Evolutionary conservation across 2,888 invertebrate genomes (phyloP).

Genomic region (Petrolisthes cinctipes): DNA sequence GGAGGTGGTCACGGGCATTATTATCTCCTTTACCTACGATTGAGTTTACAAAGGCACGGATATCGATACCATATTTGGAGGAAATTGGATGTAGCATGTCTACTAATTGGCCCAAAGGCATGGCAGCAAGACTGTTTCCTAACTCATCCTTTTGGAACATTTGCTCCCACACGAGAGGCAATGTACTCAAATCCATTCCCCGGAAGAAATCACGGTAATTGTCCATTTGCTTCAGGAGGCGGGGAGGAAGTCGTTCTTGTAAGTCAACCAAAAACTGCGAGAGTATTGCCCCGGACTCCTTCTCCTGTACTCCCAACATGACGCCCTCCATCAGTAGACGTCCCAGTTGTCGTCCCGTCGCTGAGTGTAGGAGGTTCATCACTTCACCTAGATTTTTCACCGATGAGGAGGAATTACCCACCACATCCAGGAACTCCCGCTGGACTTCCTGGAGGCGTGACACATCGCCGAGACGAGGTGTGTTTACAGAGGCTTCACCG

Average conservation of each 20-base stretch:
- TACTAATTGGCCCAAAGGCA: conserved; percentile 49
- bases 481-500: background rate
- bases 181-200: conserved; percentile 32
- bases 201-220: conserved; percentile 44
- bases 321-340: conserved; percentile 43
- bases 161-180: conserved; percentile 40
- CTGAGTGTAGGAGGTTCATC: conserved; percentile 31
- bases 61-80: conserved; percentile 53
- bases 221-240: conserved; percentile 2
- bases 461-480: background rate
- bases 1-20: conserved; percentile 43
- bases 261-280: conserved; percentile 39
- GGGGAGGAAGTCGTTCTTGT: conserved; percentile 36
- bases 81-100: conserved; percentile 51
- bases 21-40: conserved; percentile 49
- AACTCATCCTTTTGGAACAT: conserved; percentile 44
- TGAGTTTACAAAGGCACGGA: conserved; percentile 32
- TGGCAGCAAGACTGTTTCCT: conserved; percentile 41
- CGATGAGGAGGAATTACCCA: conserved; percentile 36
- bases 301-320: conserved; percentile 39
- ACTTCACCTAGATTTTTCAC: conserved; percentile 29
- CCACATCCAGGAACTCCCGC: conserved; percentile 36
- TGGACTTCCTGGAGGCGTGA: conserved; percentile 27
- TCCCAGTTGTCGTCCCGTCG: conserved; percentile 39
- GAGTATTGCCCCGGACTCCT: conserved; percentile 29